phyloP scores from a whole-genome alignment of 2,888 invertebrate genomes.

The Eledona agricola region DNA sequence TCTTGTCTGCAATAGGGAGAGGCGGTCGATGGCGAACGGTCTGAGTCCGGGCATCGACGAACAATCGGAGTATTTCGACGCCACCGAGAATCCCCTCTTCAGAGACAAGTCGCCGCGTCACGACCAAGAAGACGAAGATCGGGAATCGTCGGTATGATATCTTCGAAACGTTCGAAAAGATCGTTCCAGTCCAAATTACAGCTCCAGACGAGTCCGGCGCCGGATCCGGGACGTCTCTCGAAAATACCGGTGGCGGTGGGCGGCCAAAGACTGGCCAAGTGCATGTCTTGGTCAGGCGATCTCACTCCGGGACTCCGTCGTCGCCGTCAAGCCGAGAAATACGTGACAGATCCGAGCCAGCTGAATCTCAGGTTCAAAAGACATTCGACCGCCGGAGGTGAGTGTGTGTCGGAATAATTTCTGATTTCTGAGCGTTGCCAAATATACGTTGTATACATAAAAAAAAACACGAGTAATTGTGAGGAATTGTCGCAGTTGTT shows the following conservation, averaged over 20 bases:
- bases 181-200: too few species aligned
- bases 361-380: constrained; percentile 82
- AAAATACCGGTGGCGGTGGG: constrained; percentile 74
- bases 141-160: constrained; percentile 59
- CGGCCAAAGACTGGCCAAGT: constrained; percentile 70
- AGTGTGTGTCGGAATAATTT: constrained; percentile 24
- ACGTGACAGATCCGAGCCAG: constrained; percentile 85
- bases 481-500: constrained; percentile 8
- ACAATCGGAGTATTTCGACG: constrained; percentile 82
- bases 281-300: constrained; percentile 75
- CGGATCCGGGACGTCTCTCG: constrained; percentile 64
- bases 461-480: too few species aligned
- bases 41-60: constrained; percentile 74
- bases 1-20: constrained; percentile 55
- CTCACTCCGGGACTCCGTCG: constrained; percentile 76
- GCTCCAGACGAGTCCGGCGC: constrained; percentile 57
- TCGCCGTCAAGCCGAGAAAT: constrained; percentile 81
- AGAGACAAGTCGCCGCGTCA: constrained; percentile 57
- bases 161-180: constrained; percentile 3
- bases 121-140: constrained; percentile 60
- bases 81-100: constrained; percentile 70
- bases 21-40: constrained; percentile 60
- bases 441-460: too few species aligned
- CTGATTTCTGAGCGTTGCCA: too few species aligned
- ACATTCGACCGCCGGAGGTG: constrained; percentile 62